phyloP scores from a whole-genome alignment of 2,888 invertebrate genomes.

The Crossocerus cetratus region DNA sequence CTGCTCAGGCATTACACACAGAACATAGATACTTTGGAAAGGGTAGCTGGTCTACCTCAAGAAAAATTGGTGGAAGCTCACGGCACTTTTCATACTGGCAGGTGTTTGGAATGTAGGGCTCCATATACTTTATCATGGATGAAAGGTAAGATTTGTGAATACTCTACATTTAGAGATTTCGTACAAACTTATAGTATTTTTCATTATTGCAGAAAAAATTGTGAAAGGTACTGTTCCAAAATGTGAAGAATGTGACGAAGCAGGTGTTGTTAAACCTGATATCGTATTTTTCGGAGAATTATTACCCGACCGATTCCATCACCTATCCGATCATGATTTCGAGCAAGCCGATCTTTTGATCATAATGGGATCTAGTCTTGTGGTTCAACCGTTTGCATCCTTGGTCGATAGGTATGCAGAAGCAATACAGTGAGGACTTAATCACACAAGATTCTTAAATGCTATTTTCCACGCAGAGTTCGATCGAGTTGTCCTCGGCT shows the following conservation, averaged over 20 bases:
- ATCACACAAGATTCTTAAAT: not conserved
- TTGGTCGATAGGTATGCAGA: slow-evolving; percentile 85
- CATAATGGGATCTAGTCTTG: slow-evolving; percentile 96
- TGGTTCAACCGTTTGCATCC: slow-evolving; percentile 96
- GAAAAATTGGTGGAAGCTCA: slow-evolving; percentile 96
- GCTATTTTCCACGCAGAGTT: slow-evolving; percentile 77
- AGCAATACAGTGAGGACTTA: not conserved
- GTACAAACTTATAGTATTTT: not conserved
- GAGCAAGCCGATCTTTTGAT: slow-evolving; percentile 92
- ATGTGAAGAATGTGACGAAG: slow-evolving; percentile 85
- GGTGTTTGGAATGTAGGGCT: slow-evolving; percentile 87
- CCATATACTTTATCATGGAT: slow-evolving; percentile 89
- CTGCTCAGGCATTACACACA: slow-evolving; percentile 89
- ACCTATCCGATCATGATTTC: slow-evolving; percentile 85
- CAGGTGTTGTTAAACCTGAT: slow-evolving; percentile 93
- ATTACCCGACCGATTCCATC: slow-evolving; percentile 88
- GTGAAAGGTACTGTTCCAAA: slow-evolving; percentile 86
- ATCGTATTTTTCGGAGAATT: slow-evolving; percentile 97
- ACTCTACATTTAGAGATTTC: slow-evolving; percentile 8
- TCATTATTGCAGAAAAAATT: slow-evolving; percentile 81
- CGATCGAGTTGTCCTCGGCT: slow-evolving; percentile 87
- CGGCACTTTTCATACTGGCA: slow-evolving; percentile 93
- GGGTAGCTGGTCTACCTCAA: slow-evolving; percentile 88
- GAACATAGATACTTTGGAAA: slow-evolving; percentile 96
- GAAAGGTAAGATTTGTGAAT: slow-evolving; percentile 86